Conservation (phyloP, 1,140 invertebrate species). For the Philopotamus ludificatus region DNA sequence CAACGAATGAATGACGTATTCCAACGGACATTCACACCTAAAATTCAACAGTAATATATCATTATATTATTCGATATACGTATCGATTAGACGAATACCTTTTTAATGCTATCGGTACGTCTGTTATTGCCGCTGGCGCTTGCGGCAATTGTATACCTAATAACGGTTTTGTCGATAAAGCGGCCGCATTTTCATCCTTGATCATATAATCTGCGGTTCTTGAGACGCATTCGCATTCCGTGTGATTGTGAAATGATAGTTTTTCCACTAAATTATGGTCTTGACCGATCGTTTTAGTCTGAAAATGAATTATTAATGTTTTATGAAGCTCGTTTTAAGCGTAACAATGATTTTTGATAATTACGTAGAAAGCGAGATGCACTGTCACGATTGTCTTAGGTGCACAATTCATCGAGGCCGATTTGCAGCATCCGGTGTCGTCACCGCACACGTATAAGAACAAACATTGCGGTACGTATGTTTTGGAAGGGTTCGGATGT, state of each 20-base stretch:
- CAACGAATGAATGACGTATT: constrained; percentile 61
- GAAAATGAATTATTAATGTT: constrained; percentile 7
- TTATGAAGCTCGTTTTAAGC: background rate
- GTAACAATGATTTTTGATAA: background rate
- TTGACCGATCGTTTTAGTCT: constrained; percentile 26
- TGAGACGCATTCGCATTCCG: constrained; percentile 37
- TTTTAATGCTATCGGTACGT: constrained; percentile 33
- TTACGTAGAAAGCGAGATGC: constrained; percentile 69
- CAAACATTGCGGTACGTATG: constrained; percentile 72
- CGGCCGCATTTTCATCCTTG: constrained; percentile 32
- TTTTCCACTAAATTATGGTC: constrained; percentile 31
- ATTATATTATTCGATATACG: background rate
- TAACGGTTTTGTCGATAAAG: no score
- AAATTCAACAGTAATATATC: constrained; percentile 28
- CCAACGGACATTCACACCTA: constrained; percentile 73
- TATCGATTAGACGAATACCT: constrained; percentile 15
- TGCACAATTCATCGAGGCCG: constrained; percentile 63
- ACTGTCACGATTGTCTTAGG: constrained; percentile 64
- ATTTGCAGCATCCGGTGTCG: constrained; percentile 72
- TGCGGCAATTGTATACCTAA: no score
- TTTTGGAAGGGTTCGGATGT: constrained; percentile 60
- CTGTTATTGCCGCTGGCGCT: constrained; percentile 28
- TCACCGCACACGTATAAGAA: constrained; percentile 74
- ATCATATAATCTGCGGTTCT: constrained; percentile 34
- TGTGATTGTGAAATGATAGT: constrained; percentile 37